Evolutionary conservation across 2,113 vertebrate species (phyloP), one percentile per base, ranked within the genome.

Genomic region (Sinosuthora webbiana): DNA sequence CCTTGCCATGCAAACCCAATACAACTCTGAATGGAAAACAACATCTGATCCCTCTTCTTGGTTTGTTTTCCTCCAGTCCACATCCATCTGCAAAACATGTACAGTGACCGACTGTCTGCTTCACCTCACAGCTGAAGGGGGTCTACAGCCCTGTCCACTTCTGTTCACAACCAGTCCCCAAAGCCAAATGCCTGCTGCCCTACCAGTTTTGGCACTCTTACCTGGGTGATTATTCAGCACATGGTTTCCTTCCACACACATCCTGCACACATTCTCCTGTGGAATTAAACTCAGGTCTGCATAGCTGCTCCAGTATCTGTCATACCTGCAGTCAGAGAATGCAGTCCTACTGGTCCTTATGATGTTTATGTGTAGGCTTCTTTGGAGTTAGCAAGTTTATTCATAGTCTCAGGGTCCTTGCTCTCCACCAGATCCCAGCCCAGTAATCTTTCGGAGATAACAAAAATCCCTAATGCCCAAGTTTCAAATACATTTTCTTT

Each of bases 371-470:
- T 73, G 41, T 33, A 89, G n/a, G 52, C 52, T 80, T 35, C 63
- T 47, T 28, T 30, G 30, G 56, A 89, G 31, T 30, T 17, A 70
- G 6, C 27, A 47, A 33, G 42, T 71, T 74, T 79, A 41, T 59
- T 42, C 0, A 0, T 6, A 53, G 59, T 57, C 27, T 69, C 28
- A 60, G 41, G 8, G 31, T 11, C 37, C 16, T 31, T 62, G 45
- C 27, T 73, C 33, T 60, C 24, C 19, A 53, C 27, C 52, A 79
- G 42, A 47, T 62, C 22, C 37, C 63, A 84, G 9, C 22, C 69
- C 37, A 77, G 45, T 19, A 44, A 93, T 30, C 73, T 75, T 74
- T 37, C 15, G 59, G 28, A 56, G 37, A 74, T 11, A 81, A 76
- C 42, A 83, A 42, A 82, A 68, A 4, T 0, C 16, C 18, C 52